Evolutionary conservation across 2,888 invertebrate genomes (phyloP), one percentile per base, ranked within the genome.

Genomic region (Drosophila tripunctata): DNA sequence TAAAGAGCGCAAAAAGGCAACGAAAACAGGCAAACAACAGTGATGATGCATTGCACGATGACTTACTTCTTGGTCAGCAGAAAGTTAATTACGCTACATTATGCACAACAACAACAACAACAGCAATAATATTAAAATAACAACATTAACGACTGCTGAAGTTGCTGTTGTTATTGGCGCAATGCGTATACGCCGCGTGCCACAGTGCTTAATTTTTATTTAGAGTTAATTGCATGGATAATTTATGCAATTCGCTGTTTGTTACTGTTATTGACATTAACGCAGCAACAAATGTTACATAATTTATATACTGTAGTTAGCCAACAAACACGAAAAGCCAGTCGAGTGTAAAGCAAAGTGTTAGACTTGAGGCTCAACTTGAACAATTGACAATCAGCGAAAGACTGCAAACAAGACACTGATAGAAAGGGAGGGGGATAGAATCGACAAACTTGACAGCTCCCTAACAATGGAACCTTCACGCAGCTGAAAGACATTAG

Each of bases 321-420:
- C 50, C 12, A 14, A 24, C 14, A 52, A 21, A 48, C 21, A 10
- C 27, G 10, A 27, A 48, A 19, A 57, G 31, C 12, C 63, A 64
- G 43, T 43, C 73, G 58, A 75, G 67, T 31, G 70, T 43, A 52
- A 57, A 64, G 33, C 31, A 30, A 41, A 67, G 56, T 54, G 36
- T 56, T 33, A 17, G 38, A 30, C 48, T 70, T 62, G 43, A 52
- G 61, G 44, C 56, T 15, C 45, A 43, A 40, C 36, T 40, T 55
- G 24, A 66, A 74, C 67, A 67, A 78, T 58, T 55, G 63, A 60
- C 67, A 78, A 67, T 76, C 72, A 64, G 75, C 54, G 40, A 50
- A 43, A 36, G 33, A 35, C 21, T 2, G 4, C 31, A 27, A 27
- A 27, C 8, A 10, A 27, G 10, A 10, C 3, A 27, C 10, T 1